These are phyloP conservation scores for Apistogramma diplotaenia DNA, from an alignment of 2,113 vertebrate genomes.

Conservation along the genomic window DNA sequence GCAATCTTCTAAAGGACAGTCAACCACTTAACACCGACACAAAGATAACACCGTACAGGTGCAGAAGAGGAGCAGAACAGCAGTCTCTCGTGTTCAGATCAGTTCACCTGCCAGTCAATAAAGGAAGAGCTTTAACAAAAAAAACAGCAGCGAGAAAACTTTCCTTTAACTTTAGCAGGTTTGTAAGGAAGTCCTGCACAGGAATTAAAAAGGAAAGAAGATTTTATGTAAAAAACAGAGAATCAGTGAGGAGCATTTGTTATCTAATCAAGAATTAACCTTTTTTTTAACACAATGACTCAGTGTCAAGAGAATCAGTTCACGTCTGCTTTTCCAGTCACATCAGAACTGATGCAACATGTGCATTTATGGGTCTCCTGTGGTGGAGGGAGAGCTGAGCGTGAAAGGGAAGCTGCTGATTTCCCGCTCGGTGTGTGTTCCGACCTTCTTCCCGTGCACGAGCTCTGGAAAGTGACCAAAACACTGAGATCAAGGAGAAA, in stretches of 20 bases:
- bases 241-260: neutral
- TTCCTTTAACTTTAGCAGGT: neutral
- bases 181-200: neutral
- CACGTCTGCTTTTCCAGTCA: neutral
- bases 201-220: neutral
- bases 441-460: neutral
- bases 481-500: neutral
- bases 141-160: neutral
- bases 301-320: neutral
- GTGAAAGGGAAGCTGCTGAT: too few relatives aligned
- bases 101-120: neutral
- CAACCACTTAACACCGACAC: neutral
- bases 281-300: neutral
- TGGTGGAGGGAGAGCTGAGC: neutral
- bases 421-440: neutral
- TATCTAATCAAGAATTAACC: neutral
- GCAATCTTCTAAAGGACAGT: neutral
- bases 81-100: neutral
- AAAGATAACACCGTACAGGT: neutral
- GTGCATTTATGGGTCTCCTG: neutral
- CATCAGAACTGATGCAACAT: neutral
- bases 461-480: neutral
- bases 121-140: neutral
- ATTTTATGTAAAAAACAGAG: neutral
- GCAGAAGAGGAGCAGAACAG: neutral